These are phyloP conservation scores for Scaptomyza parva DNA, from an alignment of 2,888 invertebrate genomes.

Conservation along the genomic window DNA sequence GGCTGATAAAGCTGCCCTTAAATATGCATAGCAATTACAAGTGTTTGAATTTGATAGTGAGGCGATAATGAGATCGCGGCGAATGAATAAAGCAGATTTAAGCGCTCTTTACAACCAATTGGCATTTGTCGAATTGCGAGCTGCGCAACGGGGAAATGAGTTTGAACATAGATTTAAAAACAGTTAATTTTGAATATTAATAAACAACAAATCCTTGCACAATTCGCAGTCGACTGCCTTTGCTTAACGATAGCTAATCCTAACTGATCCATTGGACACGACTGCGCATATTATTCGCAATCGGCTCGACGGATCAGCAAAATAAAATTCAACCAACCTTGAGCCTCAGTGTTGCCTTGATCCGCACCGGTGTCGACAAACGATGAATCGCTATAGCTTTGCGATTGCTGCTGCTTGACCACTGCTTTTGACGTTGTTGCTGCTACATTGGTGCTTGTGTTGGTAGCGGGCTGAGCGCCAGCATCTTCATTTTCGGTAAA, in stretches of 20 bases:
- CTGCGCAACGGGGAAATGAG: constrained; percentile 12
- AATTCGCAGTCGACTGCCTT: constrained; percentile 48
- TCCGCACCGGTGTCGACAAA: constrained; percentile 84
- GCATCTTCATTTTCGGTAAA: constrained; percentile 85
- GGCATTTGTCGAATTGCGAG: constrained; percentile 36
- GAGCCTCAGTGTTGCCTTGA: constrained; percentile 84
- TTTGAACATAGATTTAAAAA: background rate
- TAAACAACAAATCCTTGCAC: too few relatives aligned
- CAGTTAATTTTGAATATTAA: background rate
- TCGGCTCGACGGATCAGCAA: constrained; percentile 26
- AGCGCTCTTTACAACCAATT: constrained; percentile 45
- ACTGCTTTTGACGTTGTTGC: constrained; percentile 84
- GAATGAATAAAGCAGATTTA: constrained; percentile 51
- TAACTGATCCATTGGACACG: constrained; percentile 36
- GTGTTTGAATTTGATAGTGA: constrained; percentile 7
- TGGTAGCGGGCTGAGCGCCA: constrained; percentile 69
- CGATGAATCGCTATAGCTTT: constrained; percentile 82
- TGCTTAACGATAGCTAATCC: constrained; percentile 19
- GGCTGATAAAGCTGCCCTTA: constrained; percentile 51
- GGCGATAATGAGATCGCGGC: constrained; percentile 32
- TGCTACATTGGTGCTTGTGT: constrained; percentile 65
- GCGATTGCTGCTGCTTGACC: constrained; percentile 77
- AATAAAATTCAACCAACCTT: constrained; percentile 84
- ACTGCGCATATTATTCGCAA: constrained; percentile 5
- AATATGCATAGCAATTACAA: constrained; percentile 45